Conservation (phyloP, 2,797 vertebrate species). For the Nannoperca australis region DNA sequence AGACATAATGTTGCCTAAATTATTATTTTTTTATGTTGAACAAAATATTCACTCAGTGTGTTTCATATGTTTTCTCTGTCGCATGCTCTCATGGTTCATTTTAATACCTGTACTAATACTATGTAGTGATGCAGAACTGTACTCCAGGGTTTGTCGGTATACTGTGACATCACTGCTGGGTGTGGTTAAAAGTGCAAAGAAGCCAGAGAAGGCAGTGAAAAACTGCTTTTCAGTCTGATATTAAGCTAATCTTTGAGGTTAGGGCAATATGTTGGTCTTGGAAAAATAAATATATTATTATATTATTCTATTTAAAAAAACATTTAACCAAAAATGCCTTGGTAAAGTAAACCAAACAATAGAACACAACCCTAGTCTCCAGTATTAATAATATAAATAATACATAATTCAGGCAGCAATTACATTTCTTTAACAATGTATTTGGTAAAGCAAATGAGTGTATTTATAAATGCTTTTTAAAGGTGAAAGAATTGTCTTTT, state of each 20-base stretch:
- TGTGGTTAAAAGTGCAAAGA: neutral
- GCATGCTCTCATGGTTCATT: neutral
- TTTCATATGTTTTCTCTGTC: neutral
- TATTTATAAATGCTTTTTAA: neutral
- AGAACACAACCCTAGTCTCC: neutral
- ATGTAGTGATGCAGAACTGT: neutral
- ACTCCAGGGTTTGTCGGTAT: neutral
- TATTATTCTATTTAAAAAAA: neutral
- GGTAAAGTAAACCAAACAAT: neutral
- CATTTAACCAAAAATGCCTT: too few relatives aligned
- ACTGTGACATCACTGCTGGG: neutral
- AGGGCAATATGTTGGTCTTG: neutral
- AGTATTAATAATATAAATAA: neutral
- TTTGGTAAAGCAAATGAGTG: neutral
- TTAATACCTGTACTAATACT: too few relatives aligned
- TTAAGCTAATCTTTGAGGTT: neutral
- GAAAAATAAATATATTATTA: neutral
- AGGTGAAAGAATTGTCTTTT: conserved; percentile 1
- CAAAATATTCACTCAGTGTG: too few relatives aligned
- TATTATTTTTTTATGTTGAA: neutral
- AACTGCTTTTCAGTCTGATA: too few relatives aligned
- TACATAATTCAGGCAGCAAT: neutral
- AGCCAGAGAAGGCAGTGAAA: neutral
- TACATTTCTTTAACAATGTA: neutral
- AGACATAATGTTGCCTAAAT: too few relatives aligned